Evolutionary conservation across 2,797 vertebrate species (phyloP), one percentile per base, ranked within the genome.

Genomic region (Dendrocincla tyrannina): DNA sequence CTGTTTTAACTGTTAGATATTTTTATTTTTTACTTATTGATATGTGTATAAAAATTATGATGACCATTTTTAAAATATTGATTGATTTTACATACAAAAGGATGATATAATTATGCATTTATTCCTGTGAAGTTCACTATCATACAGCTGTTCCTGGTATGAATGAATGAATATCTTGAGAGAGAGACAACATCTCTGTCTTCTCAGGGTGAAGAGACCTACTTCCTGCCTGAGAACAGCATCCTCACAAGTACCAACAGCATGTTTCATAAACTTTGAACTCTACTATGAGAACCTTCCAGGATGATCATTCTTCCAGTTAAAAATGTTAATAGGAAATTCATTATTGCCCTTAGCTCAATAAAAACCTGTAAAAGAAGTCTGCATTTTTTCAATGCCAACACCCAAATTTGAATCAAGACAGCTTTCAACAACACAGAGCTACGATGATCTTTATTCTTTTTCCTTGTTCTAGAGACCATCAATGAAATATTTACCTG

Each of bases 401-500:
- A 74, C 27, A 53, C 5, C 25, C 4, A 84, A 52, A 79, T 33
- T n/a, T 58, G 8, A 89, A 74, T 56, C 37, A 82, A 84, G 28
- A 59, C 25, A 82, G 27, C 11, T 75, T 90, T 90, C 55, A 82
- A 35, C 22, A 56, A 35, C 22, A 56, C 27, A 32, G 12, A 39
- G 19, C 7, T 67, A 30, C 19, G 44, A 22, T 27, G 9, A 17
- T 32, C 30, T 79, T 76, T 49, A 83, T 69, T 30, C 6, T 56
- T 75, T 74, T 52, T n/a, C 63, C 7, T 39, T 10, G 6, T 47
- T 55, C 13, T 25, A 47, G 22, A 53, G 42, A n/a, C 4, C 1
- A 5, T 6, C 15, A 19, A 2, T 41, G 30, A 62, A 56, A 53
- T 53, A 70, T 84, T 96, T 98, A 99, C 99, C 99, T 99, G 99